Evolutionary conservation across 2,797 vertebrate species (phyloP).

Genomic region (Toxotes lorentzi): DNA sequence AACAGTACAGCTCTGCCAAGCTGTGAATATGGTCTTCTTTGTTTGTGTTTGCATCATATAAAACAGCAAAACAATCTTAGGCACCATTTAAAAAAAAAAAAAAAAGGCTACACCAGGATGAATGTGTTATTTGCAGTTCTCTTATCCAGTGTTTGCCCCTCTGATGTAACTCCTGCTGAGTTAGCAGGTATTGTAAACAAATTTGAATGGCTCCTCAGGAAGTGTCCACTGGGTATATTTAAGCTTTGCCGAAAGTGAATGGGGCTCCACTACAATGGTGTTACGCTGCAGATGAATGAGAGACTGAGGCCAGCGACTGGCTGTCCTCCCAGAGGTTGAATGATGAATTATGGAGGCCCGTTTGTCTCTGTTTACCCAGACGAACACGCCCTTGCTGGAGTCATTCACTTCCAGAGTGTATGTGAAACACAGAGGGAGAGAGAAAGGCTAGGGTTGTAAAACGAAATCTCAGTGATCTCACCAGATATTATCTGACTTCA

Average conservation of each 20-base stretch:
- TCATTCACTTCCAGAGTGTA: conserved; percentile 43
- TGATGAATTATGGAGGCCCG: conserved; percentile 76
- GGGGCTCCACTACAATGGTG: conserved; percentile 34
- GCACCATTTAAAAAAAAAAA: conserved; percentile 22
- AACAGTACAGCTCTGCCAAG: neutral
- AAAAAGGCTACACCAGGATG: conserved; percentile 20
- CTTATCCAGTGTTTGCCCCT: neutral
- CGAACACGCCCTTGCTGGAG: conserved; percentile 46
- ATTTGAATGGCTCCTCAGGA: conserved; percentile 32
- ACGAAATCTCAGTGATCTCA: conserved; percentile 45
- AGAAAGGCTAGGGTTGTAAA: conserved; percentile 44
- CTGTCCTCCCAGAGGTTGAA: conserved; percentile 73
- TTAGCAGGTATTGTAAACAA: conserved; percentile 42
- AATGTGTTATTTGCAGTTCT: conserved; percentile 19
- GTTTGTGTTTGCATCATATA: conserved; percentile 20
- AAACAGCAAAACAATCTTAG: conserved; percentile 27
- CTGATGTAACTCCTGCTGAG: conserved; percentile 23
- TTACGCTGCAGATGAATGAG: conserved; percentile 65
- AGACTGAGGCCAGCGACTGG: conserved; percentile 54
- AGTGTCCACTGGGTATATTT: conserved; percentile 37
- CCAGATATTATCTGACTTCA: conserved; percentile 31
- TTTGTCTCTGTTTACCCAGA: conserved; percentile 71
- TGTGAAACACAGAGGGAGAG: conserved; percentile 18
- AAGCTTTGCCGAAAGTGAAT: conserved; percentile 45
- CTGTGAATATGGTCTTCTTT: neutral